Evolutionary conservation across 2,888 invertebrate species (phyloP).

Genomic region (Hartigia nigra): DNA sequence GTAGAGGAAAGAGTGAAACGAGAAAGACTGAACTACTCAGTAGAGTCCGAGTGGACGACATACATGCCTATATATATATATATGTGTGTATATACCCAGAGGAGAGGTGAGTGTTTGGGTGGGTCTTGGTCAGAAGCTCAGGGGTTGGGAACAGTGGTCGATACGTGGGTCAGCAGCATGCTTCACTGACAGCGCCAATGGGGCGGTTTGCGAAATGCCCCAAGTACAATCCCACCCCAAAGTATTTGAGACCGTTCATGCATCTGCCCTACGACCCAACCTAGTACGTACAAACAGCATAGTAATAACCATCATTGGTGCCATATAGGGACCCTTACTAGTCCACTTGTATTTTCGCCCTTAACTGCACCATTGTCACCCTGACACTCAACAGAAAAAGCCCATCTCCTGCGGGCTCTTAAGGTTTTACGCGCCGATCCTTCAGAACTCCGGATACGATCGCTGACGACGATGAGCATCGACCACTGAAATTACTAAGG

Average conservation of each 20-base stretch:
- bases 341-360: not conserved
- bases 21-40: not conserved
- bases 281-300: conserved; percentile 27
- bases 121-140: conserved; percentile 32
- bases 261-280: not conserved
- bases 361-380: not conserved
- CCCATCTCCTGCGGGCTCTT: not conserved
- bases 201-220: conserved; percentile 51
- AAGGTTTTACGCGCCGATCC: not conserved
- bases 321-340: conserved; percentile 5
- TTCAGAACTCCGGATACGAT: not conserved
- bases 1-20: not conserved
- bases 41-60: not conserved
- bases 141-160: conserved; percentile 41
- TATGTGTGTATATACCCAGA: not conserved
- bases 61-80: not conserved
- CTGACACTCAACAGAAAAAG: not conserved
- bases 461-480: not conserved
- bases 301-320: conserved; percentile 42
- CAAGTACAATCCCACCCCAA: conserved; percentile 43
- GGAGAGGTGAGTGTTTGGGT: conserved; percentile 8
- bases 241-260: conserved; percentile 28
- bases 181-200: conserved; percentile 53
- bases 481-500: not conserved
- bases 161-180: conserved; percentile 53